Base-by-base conservation (phyloP, 1,140 invertebrate genomes). In the Sesamia nonagrioides region DNA sequence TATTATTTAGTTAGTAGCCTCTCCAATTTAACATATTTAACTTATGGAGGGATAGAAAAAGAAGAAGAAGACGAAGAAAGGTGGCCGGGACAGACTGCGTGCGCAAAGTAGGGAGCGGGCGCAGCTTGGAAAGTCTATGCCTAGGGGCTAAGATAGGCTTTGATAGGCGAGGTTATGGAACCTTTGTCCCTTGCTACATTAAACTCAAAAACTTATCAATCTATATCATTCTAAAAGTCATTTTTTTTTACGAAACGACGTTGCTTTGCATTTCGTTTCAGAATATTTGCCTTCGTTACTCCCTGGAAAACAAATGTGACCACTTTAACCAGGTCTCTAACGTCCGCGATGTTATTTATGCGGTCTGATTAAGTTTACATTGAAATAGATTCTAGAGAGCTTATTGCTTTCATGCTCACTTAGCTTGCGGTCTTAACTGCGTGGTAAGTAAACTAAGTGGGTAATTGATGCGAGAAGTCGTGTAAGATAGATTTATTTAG, bases 301-400 rank as follows among this genome's bases (percentile, higher is more conserved):
- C 68, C 33, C 15, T 37, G 68, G 18, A 35, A 71, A 54, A 6
- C 68, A 71, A 71, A 71, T 48, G 68, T 71, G 68, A 54, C 68
- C 68, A 54, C 68, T 71, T 54, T n/a, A 71, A 11, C 18, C 1
- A 42, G 18, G 42, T 69, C 45, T 27, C 45, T 18, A 48, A 71
- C 15, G 68, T 71, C 48, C 54, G 68, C 48, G 17, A 71, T 52
- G 27, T 71, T 71, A 71, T 71, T 69, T 50, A 71, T 71, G 33
- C 48, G 21, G 27, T 37, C 42, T 71, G 21, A 52, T 37, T 71
- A 37, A 48, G 66, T 69, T 69, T 69, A 48, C 66, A 18, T 50
- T 50, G 13, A 15, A 50, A 27, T n/a, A 7, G 66, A 69, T 11
- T 69, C 18, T 15, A 69, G 21, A 13, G 66, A 48, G 40, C 66